Conservation (phyloP, 2,888 invertebrate species). For the Agonopterix alstromeriana region DNA sequence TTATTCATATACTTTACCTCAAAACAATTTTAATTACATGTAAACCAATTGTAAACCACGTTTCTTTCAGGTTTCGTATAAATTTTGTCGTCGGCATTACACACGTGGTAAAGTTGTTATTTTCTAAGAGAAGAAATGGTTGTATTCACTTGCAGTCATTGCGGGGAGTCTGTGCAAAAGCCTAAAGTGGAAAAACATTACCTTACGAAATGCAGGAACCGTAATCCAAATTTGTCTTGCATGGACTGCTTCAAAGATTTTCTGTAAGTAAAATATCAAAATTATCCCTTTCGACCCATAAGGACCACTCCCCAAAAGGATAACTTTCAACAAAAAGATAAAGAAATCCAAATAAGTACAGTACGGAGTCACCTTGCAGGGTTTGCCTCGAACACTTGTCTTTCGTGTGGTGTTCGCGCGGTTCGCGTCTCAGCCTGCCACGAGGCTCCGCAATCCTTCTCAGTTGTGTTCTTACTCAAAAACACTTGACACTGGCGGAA, state of each 20-base stretch:
- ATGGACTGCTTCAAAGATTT: constrained; percentile 97
- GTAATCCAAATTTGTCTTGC: constrained; percentile 86
- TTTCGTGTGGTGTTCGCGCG: too few species aligned
- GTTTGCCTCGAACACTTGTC: too few species aligned
- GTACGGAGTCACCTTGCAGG: too few species aligned
- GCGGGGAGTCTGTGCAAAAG: constrained; percentile 94
- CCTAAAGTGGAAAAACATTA: constrained; percentile 94
- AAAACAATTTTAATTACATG: constrained; percentile 10
- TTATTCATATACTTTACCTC: too few species aligned
- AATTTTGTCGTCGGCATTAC: constrained; percentile 10
- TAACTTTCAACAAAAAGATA: too few species aligned
- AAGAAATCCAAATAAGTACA: too few species aligned
- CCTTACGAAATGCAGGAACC: constrained; percentile 81
- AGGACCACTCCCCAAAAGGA: too few species aligned
- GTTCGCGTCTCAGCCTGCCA: too few species aligned
- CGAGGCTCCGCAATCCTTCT: too few species aligned
- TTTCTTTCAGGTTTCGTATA: constrained; percentile 7
- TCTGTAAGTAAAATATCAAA: constrained; percentile 67
- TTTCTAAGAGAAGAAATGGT: constrained; percentile 81
- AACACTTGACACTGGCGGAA: too few species aligned
- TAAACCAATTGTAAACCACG: neutral
- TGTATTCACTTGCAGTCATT: constrained; percentile 93
- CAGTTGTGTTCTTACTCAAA: too few species aligned
- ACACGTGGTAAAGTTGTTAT: constrained; percentile 11
- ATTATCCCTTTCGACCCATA: too few species aligned